Percentiles rank a stretch among this genome's conserved stretches.
phyloP scores from a whole-genome alignment of 2,113 vertebrate species.

The Oryzias javanicus region DNA sequence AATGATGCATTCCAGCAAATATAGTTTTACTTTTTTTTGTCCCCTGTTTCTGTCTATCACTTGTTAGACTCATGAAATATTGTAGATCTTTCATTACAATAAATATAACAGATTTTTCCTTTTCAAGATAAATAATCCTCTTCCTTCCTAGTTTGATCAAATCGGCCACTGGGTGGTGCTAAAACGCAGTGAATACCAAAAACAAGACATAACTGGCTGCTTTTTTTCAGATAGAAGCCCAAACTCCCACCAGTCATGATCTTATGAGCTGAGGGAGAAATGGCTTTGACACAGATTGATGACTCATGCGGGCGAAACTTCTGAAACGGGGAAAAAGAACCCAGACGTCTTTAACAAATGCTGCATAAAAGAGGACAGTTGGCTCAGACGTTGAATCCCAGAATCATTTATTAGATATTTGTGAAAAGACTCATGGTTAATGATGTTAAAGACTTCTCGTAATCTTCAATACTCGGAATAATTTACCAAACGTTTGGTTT shows the following conservation, averaged over 20 bases:
- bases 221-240: constrained; percentile 38
- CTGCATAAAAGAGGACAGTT: constrained; percentile 5
- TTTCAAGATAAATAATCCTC: no score
- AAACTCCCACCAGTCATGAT: constrained; percentile 66
- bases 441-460: background rate
- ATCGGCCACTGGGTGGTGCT: constrained; percentile 54
- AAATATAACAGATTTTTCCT: no score
- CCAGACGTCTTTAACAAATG: constrained; percentile 13
- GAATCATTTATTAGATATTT: background rate
- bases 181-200: constrained; percentile 16
- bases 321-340: constrained; percentile 36
- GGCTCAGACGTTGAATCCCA: background rate
- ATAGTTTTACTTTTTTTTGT: constrained; percentile 27
- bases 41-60: constrained; percentile 33
- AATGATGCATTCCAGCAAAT: constrained; percentile 46
- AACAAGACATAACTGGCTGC: constrained; percentile 7
- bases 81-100: no score
- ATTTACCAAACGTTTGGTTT: constrained; percentile 1
- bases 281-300: constrained; percentile 59
- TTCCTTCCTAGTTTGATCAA: background rate
- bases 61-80: no score
- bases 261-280: constrained; percentile 45
- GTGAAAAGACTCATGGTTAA: constrained; percentile 1
- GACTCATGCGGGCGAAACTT: constrained; percentile 40
- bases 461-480: background rate